Evolutionary conservation across 2,888 invertebrate species (phyloP).

Genomic region (Drosophila multiciliata): DNA sequence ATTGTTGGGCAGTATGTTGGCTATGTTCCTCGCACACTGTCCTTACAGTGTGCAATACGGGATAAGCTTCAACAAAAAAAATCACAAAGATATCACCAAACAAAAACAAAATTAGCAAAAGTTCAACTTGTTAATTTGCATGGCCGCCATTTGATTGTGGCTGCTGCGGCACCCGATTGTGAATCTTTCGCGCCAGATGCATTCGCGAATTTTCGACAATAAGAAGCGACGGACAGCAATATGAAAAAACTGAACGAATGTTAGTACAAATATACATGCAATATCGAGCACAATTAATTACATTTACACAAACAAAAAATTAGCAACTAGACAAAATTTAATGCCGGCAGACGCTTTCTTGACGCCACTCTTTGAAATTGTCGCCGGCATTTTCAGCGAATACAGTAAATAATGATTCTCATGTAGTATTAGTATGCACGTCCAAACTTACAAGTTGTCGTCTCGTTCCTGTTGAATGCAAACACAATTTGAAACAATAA

Average conservation of each 20-base stretch:
- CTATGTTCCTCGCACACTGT: conserved; percentile 42
- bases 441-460: conserved; percentile 23
- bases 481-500: conserved; percentile 5
- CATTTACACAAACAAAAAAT: conserved; percentile 2
- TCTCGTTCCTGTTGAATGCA: neutral
- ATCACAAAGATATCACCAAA: neutral
- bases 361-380: conserved; percentile 4
- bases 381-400: neutral
- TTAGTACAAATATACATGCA: too few species aligned
- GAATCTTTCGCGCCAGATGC: conserved; percentile 4
- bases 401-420: neutral
- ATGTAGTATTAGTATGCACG: neutral
- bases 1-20: conserved; percentile 47
- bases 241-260: neutral
- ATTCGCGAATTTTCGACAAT: neutral
- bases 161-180: too few species aligned
- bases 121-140: neutral
- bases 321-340: conserved; percentile 18
- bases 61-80: neutral
- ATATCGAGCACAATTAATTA: neutral
- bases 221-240: neutral
- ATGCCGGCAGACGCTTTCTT: conserved; percentile 43
- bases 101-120: neutral
- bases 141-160: conserved; percentile 5
- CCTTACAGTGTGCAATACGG: conserved; percentile 34